These are phyloP conservation scores for Netelia virgata DNA, from an alignment of 2,888 invertebrate species.

Conservation along the genomic window DNA sequence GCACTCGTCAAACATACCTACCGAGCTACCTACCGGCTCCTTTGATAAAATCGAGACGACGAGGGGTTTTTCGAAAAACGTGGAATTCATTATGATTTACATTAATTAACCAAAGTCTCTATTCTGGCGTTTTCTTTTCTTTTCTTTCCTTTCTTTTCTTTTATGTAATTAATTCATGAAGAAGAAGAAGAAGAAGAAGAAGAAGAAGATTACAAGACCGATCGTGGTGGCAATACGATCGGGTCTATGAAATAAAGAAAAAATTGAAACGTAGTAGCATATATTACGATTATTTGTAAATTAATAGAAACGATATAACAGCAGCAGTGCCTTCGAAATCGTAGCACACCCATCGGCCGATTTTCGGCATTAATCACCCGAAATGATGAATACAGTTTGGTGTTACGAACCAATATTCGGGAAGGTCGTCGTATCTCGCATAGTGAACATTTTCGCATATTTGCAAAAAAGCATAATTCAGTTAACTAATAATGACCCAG, in stretches of 20 bases:
- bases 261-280: neutral
- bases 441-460: neutral
- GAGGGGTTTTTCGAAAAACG: no score
- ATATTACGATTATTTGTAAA: conserved; percentile 2
- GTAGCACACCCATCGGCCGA: neutral
- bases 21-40: no score
- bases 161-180: neutral
- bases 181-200: no score
- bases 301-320: neutral
- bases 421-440: neutral
- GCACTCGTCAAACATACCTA: no score
- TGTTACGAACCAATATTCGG: no score
- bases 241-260: neutral
- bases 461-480: neutral
- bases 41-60: no score
- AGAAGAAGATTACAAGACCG: no score
- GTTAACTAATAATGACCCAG: neutral
- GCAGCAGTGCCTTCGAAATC: neutral
- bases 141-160: neutral
- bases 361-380: neutral
- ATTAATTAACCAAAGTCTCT: no score
- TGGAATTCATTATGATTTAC: no score
- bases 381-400: no score
- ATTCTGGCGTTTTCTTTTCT: neutral
- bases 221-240: neutral